Conservation (phyloP, 2,888 invertebrate species). For the Podabrus alpinus region DNA sequence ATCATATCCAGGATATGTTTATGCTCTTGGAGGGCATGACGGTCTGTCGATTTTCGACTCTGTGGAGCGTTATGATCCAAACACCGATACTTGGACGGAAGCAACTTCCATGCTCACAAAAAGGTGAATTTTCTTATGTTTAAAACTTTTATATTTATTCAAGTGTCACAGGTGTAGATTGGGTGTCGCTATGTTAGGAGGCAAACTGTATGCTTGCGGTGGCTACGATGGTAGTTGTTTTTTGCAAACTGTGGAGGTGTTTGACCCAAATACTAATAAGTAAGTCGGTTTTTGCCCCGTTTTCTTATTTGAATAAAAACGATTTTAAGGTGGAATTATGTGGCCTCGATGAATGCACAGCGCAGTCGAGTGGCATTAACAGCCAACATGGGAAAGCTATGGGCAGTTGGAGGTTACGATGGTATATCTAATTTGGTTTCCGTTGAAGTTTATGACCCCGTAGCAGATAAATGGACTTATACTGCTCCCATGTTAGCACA, state of each 20-base stretch:
- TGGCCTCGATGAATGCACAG: conserved; percentile 82
- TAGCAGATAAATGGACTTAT: conserved; percentile 72
- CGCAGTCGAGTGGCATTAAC: conserved; percentile 81
- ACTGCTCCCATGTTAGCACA: conserved; percentile 81
- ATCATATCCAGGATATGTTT: conserved; percentile 69
- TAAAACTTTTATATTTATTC: background rate
- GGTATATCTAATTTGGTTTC: conserved; percentile 80
- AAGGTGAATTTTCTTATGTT: conserved; percentile 47
- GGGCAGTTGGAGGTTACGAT: conserved; percentile 81
- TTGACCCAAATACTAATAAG: conserved; percentile 72
- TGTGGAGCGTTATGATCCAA: conserved; percentile 80
- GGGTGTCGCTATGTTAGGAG: conserved; percentile 80
- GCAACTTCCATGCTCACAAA: conserved; percentile 80
- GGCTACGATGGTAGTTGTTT: conserved; percentile 86
- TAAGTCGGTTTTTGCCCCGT: conserved; percentile 50
- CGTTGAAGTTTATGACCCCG: conserved; percentile 84
- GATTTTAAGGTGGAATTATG: conserved; percentile 67
- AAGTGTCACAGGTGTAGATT: conserved; percentile 68
- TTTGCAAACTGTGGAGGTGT: conserved; percentile 80
- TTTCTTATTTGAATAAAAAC: conserved; percentile 9
- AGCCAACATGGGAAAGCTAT: conserved; percentile 81
- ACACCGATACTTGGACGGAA: conserved; percentile 71
- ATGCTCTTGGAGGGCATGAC: conserved; percentile 86
- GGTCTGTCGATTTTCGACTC: conserved; percentile 86
- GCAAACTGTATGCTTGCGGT: conserved; percentile 82